These are phyloP conservation scores for Cricetomys ansorgei DNA, from an alignment of 2,113 vertebrate species.

Conservation along the genomic window DNA sequence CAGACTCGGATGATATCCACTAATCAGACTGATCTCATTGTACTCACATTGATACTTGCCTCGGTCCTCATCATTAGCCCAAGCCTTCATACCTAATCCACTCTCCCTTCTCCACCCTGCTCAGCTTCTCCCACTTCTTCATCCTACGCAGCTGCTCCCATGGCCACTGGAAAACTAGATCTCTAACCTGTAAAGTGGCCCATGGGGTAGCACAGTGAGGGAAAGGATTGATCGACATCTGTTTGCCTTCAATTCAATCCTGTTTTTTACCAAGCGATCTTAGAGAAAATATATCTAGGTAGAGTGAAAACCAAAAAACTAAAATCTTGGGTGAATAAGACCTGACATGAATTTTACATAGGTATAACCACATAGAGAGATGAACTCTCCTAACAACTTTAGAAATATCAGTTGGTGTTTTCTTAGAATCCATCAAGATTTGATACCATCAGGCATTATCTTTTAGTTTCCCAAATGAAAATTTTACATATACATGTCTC, in stretches of 20 bases:
- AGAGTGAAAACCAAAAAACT: neutral
- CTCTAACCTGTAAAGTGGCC: neutral
- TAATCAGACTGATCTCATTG: slow-evolving; percentile 5
- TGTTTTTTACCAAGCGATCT: neutral
- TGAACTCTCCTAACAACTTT: neutral
- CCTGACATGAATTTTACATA: neutral
- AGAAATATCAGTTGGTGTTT: slow-evolving; percentile 23
- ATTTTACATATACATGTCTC: too few relatives aligned
- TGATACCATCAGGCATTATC: too few relatives aligned
- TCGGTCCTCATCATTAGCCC: neutral
- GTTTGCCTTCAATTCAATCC: neutral
- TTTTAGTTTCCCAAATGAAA: too few relatives aligned
- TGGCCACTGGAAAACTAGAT: neutral
- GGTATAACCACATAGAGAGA: neutral
- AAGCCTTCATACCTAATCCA: slow-evolving; percentile 28
- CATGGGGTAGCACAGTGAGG: neutral
- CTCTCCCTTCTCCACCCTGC: neutral
- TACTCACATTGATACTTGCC: slow-evolving; percentile 24
- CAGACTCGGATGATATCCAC: neutral
- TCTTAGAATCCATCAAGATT: too few relatives aligned
- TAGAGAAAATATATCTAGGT: neutral
- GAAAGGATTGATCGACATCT: neutral
- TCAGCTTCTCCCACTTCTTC: too few relatives aligned
- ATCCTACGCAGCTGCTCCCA: neutral
- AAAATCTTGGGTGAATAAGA: slow-evolving; percentile 5